Base-by-base conservation (phyloP, 2,888 invertebrate genomes). In the Liopterus haemorrhoidalis region DNA sequence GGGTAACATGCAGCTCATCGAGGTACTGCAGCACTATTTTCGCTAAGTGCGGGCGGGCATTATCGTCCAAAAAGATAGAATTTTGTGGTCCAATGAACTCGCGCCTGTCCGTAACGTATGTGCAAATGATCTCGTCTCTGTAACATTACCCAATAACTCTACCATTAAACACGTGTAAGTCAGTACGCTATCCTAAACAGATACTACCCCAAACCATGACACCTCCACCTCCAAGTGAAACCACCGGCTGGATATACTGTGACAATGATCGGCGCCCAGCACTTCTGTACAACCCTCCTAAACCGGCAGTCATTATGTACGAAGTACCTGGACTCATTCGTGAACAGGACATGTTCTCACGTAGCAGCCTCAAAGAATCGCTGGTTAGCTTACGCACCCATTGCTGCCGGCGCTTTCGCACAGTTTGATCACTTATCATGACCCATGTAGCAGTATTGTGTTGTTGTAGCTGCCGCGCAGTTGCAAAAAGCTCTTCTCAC, bases 341-440 rank as follows among this genome's bases (percentile, higher is more conserved):
- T 33, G 33, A 33, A 28, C n/a, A n/a, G n/a, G n/a, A n/a, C n/a
- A n/a, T n/a, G n/a, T n/a, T n/a, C n/a, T n/a, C n/a, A n/a, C n/a
- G n/a, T n/a, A n/a, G n/a, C n/a, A n/a, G n/a, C n/a, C n/a, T n/a
- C n/a, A n/a, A n/a, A n/a, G n/a, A n/a, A n/a, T n/a, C n/a, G n/a
- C n/a, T n/a, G n/a, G 28, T 28, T 28, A 28, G n/a, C 28, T 14
- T 14, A 28, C n/a, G n/a, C 28, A 28, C 4, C 12, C 28, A 11
- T 28, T 28, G n/a, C n/a, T n/a, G 28, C 12, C 28, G 28, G 28
- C 12, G 28, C n/a, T 28, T 28, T 28, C 28, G n/a, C n/a, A 28
- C 28, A 4, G 28, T 28, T 28, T 28, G 28, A 28, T 28, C 28
- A 28, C n/a, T 28, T 28, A 28, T 14, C 4, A 28, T n/a, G n/a